Base-by-base conservation (phyloP, 2,888 invertebrate species). In the Tridacna crocea region DNA sequence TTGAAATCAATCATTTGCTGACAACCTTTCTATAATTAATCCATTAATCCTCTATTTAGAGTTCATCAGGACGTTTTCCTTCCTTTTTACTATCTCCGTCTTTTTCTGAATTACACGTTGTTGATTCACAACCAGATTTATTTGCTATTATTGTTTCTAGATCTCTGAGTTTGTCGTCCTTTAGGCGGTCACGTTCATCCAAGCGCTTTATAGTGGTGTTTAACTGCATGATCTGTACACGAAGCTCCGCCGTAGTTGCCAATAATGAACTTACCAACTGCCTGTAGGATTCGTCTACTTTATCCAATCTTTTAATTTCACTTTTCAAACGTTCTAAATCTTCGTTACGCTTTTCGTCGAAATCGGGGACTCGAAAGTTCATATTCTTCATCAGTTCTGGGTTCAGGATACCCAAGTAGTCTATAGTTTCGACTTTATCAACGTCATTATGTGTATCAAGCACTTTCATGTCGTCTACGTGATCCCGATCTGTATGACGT, bases 171-270 rank as follows among this genome's bases (percentile, higher is more conserved):
- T 4, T 48, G 8, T 22, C 47, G 11, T 47, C 24, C 51, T 48
- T 70, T 15, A n/a, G 51, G 48, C 51, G 46, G 22, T 70, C 70
- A 10, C 46, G 26, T 22, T 70, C 51, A 46, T 70, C 47, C 51
- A 70, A 22, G 8, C 47, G 22, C 19, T 51, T 70, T 8, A 70
- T 47, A 11, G 48, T 51, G 13, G 8, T 22, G 51, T 70, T 70
- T 24, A 70, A n/a, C n/a, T 70, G 48, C 51, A 70, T 70, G n/a
- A 70, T 48, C 26, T 70, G 70, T 47, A 70, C 26, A 12, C 70
- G 47, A 51, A 70, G 24, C 8, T 24, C 24, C 13, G 70, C 70
- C 24, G 70, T 70, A 0, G 70, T 70, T 12, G 70, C 70, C 70
- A 70, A 24, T 24, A 70, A 17, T 46, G 70, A 48, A 51, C 70